Evolutionary conservation across 2,113 vertebrate genomes (phyloP), one percentile per base, ranked within the genome.

Genomic region (Scortum barcoo): DNA sequence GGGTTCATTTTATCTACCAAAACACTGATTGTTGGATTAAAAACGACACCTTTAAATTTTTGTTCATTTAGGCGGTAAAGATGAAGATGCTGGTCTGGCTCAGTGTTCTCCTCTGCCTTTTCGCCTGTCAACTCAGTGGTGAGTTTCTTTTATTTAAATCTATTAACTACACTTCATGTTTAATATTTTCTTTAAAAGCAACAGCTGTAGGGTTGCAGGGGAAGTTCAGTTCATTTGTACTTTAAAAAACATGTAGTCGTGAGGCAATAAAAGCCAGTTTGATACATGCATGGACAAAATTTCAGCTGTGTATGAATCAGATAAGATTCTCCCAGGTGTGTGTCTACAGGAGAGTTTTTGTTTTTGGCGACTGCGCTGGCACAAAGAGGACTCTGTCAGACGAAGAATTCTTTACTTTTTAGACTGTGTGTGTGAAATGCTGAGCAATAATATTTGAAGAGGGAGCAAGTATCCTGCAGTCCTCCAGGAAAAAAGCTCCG

Each of bases 11-110:
- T 30, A 7, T 51, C 22, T 22, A 4, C n/a, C n/a, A n/a, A n/a
- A n/a, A n/a, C n/a, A n/a, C 20, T 44, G 11, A 38, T 16, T 3
- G 14, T 0, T 75, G 46, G 28, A 26, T 26, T 53, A 62, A 69
- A 33, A 60, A 11, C 1, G 11, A 40, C 17, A 26, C 48, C 8
- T 7, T 73, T 4, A 26, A 0, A 0, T 74, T 61, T 48, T 44
- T 63, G 11, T 80, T 67, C 0, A 4, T 73, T 80, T 28, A 79
- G 81, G 58, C 88, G 48, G 63, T 3, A 7, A 88, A 72, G 66
- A 96, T 95, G 95, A 96, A 95, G 91, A 71, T 81, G 72, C 13
- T 89, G 85, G 8, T 93, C 16, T 81, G 84, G 69, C 46, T 93
- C 44, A 53, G 88, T 46, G 67, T 88, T 50, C 80, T 95, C 65